Base-by-base conservation (phyloP, 2,797 vertebrate species). In the Prionace glauca region DNA sequence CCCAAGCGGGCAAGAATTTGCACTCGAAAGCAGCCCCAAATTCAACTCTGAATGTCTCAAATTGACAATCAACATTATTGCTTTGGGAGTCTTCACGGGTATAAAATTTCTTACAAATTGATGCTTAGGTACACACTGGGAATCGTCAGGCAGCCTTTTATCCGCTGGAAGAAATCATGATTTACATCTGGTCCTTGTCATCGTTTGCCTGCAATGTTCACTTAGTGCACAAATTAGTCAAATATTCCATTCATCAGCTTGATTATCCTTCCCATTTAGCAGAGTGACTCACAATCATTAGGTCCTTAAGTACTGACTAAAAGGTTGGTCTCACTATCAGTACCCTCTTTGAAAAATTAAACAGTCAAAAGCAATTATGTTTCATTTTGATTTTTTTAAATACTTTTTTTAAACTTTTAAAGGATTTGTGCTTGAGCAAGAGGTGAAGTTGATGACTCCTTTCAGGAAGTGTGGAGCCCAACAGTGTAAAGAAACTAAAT, bases 11-110 rank as follows among this genome's bases (percentile, higher is more conserved):
- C 90, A 41, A 10, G 16, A 92, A 67, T 41, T 41, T 92, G 90
- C 26, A 69, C 90, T 41, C 36, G 67, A 69, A 67, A 67, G 36
- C 90, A 69, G 65, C 90, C 65, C n/a, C 36, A 92, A 67, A 36
- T 65, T 36, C 62, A 92, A 92, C 65, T n/a, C 16, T n/a, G 65
- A 67, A n/a, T 67, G 90, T 90, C 87, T 90, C 90, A 92, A 92
- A 36, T 69, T 92, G 62, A 92, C 16, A 69, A 92, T 69, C 90
- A 41, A 92, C n/a, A 36, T 67, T 92, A 92, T 92, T 92, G 62
- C n/a, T 41, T 69, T 92, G 90, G 65, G 32, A 69, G 62, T 92
- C 90, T 92, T 92, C 20, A 10, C 20, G 36, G 62, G 41, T 92
- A 67, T 67, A 92, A 67, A 67, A 92, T 92, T 67, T 92, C 90